phyloP scores from a whole-genome alignment of 2,113 vertebrate genomes.

The Phalacrocorax brasilianus region DNA sequence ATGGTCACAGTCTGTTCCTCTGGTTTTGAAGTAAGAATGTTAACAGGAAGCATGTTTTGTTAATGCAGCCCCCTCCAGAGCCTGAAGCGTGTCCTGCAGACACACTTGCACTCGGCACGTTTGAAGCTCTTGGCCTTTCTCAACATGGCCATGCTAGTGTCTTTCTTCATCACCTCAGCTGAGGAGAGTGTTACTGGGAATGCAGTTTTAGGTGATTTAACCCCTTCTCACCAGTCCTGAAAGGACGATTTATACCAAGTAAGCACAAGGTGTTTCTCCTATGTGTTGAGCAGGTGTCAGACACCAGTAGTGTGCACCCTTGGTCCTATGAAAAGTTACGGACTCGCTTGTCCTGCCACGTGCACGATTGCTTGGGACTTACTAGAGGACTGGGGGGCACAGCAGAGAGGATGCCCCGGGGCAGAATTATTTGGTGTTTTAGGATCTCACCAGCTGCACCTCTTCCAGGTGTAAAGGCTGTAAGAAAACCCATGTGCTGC shows the following conservation, averaged over 20 bases:
- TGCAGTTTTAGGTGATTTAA: neutral
- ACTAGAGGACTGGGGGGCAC: neutral
- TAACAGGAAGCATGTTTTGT: neutral
- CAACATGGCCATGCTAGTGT: fast-evolving
- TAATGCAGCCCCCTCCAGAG: neutral
- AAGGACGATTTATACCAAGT: neutral
- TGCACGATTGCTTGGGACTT: neutral
- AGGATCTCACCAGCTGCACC: neutral
- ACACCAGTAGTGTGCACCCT: neutral
- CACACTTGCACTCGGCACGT: no score
- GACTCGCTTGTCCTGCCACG: neutral
- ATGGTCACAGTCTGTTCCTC: neutral
- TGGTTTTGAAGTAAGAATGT: neutral
- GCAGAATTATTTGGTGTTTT: neutral
- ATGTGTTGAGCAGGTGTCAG: neutral
- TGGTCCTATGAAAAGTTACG: fast-evolving
- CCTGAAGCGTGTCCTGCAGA: neutral
- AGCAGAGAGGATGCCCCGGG: neutral
- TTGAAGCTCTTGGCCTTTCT: neutral
- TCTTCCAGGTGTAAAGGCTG: neutral
- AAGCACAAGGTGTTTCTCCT: neutral
- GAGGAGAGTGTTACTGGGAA: neutral
- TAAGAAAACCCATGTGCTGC: neutral
- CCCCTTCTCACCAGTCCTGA: neutral
- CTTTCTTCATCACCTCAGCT: neutral